phyloP scores from a whole-genome alignment of 2,888 invertebrate species.

The Agapostemon virescens region DNA sequence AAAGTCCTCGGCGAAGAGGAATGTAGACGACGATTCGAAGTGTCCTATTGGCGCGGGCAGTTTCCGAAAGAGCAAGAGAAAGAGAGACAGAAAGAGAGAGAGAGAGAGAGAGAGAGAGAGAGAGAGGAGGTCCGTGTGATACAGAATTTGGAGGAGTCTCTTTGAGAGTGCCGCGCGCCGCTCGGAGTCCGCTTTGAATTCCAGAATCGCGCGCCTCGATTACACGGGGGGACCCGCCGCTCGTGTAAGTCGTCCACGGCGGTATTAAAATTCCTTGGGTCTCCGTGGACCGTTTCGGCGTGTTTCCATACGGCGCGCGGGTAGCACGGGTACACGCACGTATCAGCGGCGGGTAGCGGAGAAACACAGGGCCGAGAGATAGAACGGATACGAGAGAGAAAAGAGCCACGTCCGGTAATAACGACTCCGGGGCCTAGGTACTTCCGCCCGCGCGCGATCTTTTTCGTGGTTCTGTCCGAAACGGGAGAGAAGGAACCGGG shows the following conservation, averaged over 20 bases:
- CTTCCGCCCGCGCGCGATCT: slow-evolving; percentile 52
- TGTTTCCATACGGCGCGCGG: slow-evolving; percentile 21
- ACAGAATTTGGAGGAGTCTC: background rate
- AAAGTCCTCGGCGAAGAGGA: background rate
- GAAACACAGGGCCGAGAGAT: slow-evolving; percentile 12
- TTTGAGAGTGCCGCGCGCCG: background rate
- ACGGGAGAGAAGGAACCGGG: slow-evolving; percentile 29
- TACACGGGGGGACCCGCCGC: background rate
- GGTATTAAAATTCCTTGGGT: slow-evolving; percentile 52
- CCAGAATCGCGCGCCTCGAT: slow-evolving; percentile 10
- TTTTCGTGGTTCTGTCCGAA: background rate
- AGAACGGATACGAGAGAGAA: slow-evolving; percentile 39
- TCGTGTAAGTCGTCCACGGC: slow-evolving; percentile 6
- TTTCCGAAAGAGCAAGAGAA: no score
- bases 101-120: no score
- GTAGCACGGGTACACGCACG: background rate
- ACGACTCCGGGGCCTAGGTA: slow-evolving; percentile 42
- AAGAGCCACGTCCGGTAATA: slow-evolving; percentile 48
- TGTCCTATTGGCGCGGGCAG: slow-evolving; percentile 2
- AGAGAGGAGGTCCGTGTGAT: background rate
- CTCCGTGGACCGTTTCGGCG: slow-evolving; percentile 26
- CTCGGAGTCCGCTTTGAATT: slow-evolving; percentile 8
- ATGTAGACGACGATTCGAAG: background rate
- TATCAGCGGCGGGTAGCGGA: background rate
- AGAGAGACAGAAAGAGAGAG: no score